Conservation (phyloP, 2,888 invertebrate genomes). For the Morinoia aosen region DNA sequence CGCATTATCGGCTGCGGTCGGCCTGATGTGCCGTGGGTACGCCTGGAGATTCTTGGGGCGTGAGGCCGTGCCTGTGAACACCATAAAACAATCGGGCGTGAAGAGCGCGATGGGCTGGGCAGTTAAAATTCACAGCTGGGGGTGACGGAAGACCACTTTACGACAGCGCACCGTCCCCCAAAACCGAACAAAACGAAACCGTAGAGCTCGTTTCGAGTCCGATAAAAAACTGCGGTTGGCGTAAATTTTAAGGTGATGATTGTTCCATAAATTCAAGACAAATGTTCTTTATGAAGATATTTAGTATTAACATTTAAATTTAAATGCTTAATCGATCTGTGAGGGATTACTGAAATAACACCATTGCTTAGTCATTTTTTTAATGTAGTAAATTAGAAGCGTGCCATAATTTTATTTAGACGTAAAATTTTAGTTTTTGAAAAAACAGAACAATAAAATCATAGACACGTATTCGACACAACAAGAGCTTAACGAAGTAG, state of each 20-base stretch:
- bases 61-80: background rate
- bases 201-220: background rate
- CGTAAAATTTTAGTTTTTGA: no score
- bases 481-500: no score
- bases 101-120: background rate
- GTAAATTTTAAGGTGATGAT: background rate
- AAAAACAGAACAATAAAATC: no score
- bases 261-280: background rate
- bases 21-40: background rate
- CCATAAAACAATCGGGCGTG: background rate
- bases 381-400: no score
- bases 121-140: constrained; percentile 50
- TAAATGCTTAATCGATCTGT: no score
- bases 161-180: background rate
- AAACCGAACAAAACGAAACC: constrained; percentile 9
- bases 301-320: no score
- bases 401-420: no score
- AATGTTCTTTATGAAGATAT: background rate
- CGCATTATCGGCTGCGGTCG: background rate
- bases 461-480: no score
- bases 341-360: no score
- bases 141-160: background rate
- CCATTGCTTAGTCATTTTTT: no score
- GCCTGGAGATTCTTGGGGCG: background rate
- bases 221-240: background rate